These are phyloP conservation scores for Camponotus floridanus DNA, from an alignment of 1,140 invertebrate genomes.

Conservation along the genomic window DNA sequence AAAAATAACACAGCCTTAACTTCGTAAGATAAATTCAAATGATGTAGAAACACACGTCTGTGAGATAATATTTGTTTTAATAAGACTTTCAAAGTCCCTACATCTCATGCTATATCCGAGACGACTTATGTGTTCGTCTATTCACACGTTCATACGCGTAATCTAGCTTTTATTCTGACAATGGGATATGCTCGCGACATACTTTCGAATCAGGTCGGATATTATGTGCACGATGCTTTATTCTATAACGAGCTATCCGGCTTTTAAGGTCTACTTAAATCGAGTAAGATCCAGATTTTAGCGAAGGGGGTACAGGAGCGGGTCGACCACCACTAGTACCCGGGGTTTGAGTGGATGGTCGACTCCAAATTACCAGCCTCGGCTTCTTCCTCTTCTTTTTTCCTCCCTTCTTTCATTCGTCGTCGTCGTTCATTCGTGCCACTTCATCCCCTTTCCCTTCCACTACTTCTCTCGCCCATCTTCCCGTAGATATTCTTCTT, in stretches of 20 bases:
- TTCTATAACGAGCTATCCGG: conserved; percentile 40
- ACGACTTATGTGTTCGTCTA: background rate
- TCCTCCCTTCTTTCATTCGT: conserved; percentile 38
- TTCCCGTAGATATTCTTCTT: conserved; percentile 20
- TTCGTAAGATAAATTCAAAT: background rate
- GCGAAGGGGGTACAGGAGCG: conserved; percentile 16
- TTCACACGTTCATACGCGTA: background rate
- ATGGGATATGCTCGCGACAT: conserved; percentile 18
- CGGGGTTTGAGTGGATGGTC: conserved; percentile 59
- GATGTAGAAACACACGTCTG: background rate
- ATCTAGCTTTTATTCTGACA: background rate
- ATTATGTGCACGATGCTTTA: conserved; percentile 19
- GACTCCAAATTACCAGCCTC: conserved; percentile 63
- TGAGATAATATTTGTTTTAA: conserved; percentile 18
- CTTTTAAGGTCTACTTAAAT: conserved; percentile 58
- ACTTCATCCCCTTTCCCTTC: background rate
- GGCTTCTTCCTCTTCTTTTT: conserved; percentile 24
- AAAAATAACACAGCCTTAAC: too few species aligned
- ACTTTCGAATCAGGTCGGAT: conserved; percentile 31
- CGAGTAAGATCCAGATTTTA: conserved; percentile 59
- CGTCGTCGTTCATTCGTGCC: background rate
- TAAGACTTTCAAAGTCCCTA: background rate
- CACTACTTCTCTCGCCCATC: background rate
- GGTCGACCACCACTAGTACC: conserved; percentile 27
- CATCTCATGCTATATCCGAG: background rate